Base-by-base conservation (phyloP, 2,888 invertebrate species). In the Cetonia aurata region DNA sequence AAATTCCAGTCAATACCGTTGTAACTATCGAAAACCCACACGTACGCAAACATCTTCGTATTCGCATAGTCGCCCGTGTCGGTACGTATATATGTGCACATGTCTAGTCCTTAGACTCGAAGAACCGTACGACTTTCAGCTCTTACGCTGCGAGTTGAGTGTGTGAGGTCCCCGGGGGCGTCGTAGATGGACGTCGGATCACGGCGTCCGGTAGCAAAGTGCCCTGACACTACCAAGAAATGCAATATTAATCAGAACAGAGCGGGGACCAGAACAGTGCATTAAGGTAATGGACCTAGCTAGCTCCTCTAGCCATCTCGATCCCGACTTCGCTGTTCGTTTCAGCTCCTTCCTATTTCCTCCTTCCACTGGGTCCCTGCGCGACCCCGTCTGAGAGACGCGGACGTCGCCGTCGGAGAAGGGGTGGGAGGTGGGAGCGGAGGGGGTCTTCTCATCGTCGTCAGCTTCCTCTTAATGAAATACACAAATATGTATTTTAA, bases 211-310 rank as follows among this genome's bases (percentile, higher is more conserved):
- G 77, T 74, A 75, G 72, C 76, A 74, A 79, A 80, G 80, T 79
- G 78, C 80, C 80, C 73, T 80, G 80, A 82, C 81, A 81, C 80
- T 79, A 67, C 74, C 84, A 86, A 86, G 86, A 87, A 87, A 88
- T 89, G 88, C 87, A 88, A 88, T 88, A 88, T 89, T 89, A 88
- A 88, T 88, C 88, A 86, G 87, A 83, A 79, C 77, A 78, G 82
- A 82, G 81, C 77, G 75, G 73, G 80, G 83, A 83, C 83, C 81
- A 81, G 83, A 82, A 83, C 82, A 82, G 83, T 84, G 83, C 84
- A 84, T 84, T 84, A 84, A 83, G 81, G 83, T 84, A 84, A 84
- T 84, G 83, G 84, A 84, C 83, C 80, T 78, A 44, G 52, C 80
- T 78, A 33, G 52, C 56, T 67, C 31, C 59, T 60, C 41, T 69